Evolutionary conservation across 2,797 vertebrate species (phyloP), one percentile per base, ranked within the genome.

Genomic region (Pelodytes ibericus): DNA sequence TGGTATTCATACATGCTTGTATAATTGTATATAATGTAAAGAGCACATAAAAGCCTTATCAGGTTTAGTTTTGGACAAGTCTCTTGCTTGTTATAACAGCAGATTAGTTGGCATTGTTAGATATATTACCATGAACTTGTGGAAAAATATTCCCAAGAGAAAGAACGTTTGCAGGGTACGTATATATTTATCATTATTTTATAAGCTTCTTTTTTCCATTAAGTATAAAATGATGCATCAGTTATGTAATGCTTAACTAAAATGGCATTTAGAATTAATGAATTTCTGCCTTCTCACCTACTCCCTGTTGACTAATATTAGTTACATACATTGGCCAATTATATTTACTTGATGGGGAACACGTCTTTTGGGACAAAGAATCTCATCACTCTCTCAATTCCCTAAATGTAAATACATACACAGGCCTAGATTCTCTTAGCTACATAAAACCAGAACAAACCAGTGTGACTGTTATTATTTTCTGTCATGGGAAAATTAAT

Each of bases 181-280:
- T 69, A 77, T 47, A 66, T 64, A 77, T 77, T 72, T 60, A 62
- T 58, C 61, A 27, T 65, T 71, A 58, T 58, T 44, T 71, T 72
- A 60, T 59, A 66, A 30, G 30, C 27, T 49, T 20, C 47, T 49
- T 71, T 25, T 70, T 71, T 71, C 53, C 69, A 65, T 51, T 60
- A 39, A 22, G 27, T 18, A 72, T 59, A 51, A 26, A 26, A 18
- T 49, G 10, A 25, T 51, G 16, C 29, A 66, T n/a, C 61, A 49
- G 41, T 56, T 31, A 25, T 27, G 25, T 30, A 72, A 71, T 56
- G 29, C 44, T 69, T 61, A 44, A 15, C 64, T 63, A 64, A 73
- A 71, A 72, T 77, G 68, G 59, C 59, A 77, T 59, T 77, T 77
- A 77, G 27, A 71, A 29, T 33, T 66, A 77, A 77, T 77, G 63